These are phyloP conservation scores for Orthosia cruda DNA, from an alignment of 2,888 invertebrate genomes.

Conservation along the genomic window DNA sequence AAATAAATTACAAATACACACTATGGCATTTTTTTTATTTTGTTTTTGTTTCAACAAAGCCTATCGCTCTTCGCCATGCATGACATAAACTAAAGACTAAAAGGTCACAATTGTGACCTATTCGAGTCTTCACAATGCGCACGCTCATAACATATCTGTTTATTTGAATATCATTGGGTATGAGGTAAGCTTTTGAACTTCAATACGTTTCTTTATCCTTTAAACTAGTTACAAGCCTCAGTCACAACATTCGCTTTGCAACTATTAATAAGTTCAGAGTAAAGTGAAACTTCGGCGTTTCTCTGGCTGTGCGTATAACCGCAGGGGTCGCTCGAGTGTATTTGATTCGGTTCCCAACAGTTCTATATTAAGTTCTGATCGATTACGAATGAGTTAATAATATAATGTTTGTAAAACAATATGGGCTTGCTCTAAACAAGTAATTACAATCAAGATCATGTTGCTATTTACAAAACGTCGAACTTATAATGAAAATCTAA, in stretches of 20 bases:
- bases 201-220: conserved; percentile 8
- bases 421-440: conserved; percentile 47
- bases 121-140: too few species aligned
- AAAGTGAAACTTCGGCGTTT: conserved; percentile 46
- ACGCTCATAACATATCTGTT: too few species aligned
- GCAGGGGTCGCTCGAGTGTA: conserved; percentile 41
- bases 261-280: conserved; percentile 45
- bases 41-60: too few species aligned
- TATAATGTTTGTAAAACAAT: conserved; percentile 71
- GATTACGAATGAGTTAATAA: conserved; percentile 68
- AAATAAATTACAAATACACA: too few species aligned
- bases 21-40: too few species aligned
- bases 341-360: conserved; percentile 49
- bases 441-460: conserved; percentile 58
- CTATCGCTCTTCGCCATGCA: too few species aligned
- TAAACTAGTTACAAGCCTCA: conserved; percentile 1
- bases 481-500: conserved; percentile 37
- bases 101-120: too few species aligned
- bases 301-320: conserved; percentile 6
- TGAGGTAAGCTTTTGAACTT: background rate
- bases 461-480: conserved; percentile 54
- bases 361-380: conserved; percentile 63
- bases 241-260: conserved; percentile 34
- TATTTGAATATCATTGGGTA: too few species aligned
- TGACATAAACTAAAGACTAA: too few species aligned